Base-by-base conservation (phyloP, 2,888 invertebrate genomes). In the Junonia oenone region DNA sequence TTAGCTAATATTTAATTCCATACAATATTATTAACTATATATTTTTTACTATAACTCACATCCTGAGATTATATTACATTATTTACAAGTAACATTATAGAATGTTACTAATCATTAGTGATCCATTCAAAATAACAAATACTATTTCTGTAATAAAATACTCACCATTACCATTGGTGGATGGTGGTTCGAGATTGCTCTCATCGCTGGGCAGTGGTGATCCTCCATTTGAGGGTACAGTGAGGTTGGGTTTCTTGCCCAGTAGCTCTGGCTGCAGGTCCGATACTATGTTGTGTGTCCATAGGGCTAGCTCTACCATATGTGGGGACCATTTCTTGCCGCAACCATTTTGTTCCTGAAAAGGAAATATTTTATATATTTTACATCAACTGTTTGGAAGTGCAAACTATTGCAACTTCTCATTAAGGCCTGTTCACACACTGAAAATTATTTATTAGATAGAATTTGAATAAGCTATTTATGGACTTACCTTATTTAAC, bases 251-350 rank as follows among this genome's bases (percentile, higher is more conserved):
- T 85, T 96, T 94, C 69, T 94, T 94, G 69, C 96, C 95, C 64
- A 98, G 91, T 63, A 98, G 84, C 72, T 96, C 95, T 31, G 97
- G 97, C 81, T 95, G 95, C 68, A 96, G 80, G 71, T 97, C 97
- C 60, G 95, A 94, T 63, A 97, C 94, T 55, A 97, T 94, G 79
- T 95, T 95, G 85, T 98, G 97, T 55, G 98, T 96, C 98, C 98
- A 98, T 71, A 98, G 83, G 43, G 98, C 96, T 73, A 98, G 84
- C 83, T 98, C 98, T 55, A 98, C 97, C 90, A 93, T 93, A 85
- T 94, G 94, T 33, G 94, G 93, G 9, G 93, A 93, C 93, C 94
- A 94, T 70, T 91, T 91, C 64, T 92, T 92, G 67, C 81, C 92
- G 58, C 91, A 89, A 64, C 91, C 90, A 70, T 92, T 91, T 83